Base-by-base conservation (phyloP, 1,140 invertebrate genomes). In the Phymastichus coffea region DNA sequence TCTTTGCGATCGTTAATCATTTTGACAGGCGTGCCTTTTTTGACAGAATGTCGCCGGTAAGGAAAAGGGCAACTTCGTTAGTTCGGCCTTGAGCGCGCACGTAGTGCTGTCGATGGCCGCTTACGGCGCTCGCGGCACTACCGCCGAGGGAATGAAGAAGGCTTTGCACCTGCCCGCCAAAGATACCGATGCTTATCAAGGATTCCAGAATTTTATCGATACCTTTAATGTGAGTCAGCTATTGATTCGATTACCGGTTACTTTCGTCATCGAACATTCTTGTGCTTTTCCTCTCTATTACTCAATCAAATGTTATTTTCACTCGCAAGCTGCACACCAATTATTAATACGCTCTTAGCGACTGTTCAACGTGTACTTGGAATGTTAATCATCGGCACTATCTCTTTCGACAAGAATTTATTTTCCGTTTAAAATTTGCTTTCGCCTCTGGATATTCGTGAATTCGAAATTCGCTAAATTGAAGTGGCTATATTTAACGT, bases 21-120 rank as follows among this genome's bases (percentile, higher is more conserved):
- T n/a, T n/a, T n/a, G n/a, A n/a, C n/a, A n/a, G n/a, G n/a, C n/a
- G n/a, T n/a, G n/a, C n/a, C n/a, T n/a, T 33, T 10, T 38, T 46
- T 59, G 56, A 20, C 23, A 70, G 69, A 48, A 25, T 9, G 8
- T 67, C 7, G 38, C 63, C n/a, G 37, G 52, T 22, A 37, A 44
- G 1, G 35, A 26, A 2, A n/a, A 57, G 1, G 66, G 61, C 0
- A 72, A 72, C 35, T 38, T 70, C 2, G 64, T 72, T 4, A 57
- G 43, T 14, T 78, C 76, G 19, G 71, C 74, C 0, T 54, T 77
- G 10, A 77, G 75, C 51, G 66, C 72, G 6, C 61, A 74, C 33
- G 23, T 73, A 4, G 71, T 72, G 14, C 61, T 73, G n/a, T 62
- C 68, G 0, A 70, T 71, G 65, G 62, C 66, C 33, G 53, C 61